These are phyloP conservation scores for Zeus faber DNA, from an alignment of 2,113 vertebrate genomes.

Conservation along the genomic window DNA sequence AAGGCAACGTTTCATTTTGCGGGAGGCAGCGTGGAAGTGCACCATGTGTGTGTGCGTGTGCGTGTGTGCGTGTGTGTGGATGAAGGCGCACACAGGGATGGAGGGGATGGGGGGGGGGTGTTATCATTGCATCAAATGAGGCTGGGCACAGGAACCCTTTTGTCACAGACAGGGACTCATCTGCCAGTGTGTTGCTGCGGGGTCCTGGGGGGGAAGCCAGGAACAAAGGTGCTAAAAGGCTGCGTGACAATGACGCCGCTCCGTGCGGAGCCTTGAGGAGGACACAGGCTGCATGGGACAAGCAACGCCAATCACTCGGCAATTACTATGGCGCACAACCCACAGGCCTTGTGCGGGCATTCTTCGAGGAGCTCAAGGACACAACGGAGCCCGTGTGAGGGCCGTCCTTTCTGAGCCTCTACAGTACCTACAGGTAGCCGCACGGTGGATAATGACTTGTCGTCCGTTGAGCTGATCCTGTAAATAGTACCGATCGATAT, in stretches of 20 bases:
- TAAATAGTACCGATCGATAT: too few species aligned
- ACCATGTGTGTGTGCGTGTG: conserved; percentile 8
- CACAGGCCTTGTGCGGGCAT: conserved; percentile 59
- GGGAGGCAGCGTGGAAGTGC: conserved; percentile 64
- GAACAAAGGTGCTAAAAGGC: conserved; percentile 97
- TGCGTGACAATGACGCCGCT: conserved; percentile 84
- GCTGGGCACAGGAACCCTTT: conserved; percentile 83
- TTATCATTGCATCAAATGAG: conserved; percentile 69
- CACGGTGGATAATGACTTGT: too few species aligned
- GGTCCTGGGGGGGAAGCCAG: conserved; percentile 83
- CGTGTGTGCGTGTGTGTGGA: conserved; percentile 5
- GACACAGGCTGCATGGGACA: conserved; percentile 78
- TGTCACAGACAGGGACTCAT: conserved; percentile 84
- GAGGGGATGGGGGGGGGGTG: conserved; percentile 21
- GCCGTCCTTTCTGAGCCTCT: conserved; percentile 24
- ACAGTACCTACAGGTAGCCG: too few species aligned
- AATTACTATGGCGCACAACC: conserved; percentile 66
- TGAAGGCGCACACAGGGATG: background rate
- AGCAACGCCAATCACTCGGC: conserved; percentile 87
- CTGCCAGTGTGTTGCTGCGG: conserved; percentile 83
- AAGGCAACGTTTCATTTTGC: conserved; percentile 89
- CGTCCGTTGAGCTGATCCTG: too few species aligned
- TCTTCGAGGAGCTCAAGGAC: conserved; percentile 57
- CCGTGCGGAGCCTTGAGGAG: conserved; percentile 77
- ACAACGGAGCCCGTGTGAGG: conserved; percentile 24